phyloP scores from a whole-genome alignment of 2,888 invertebrate genomes.

The Catocala nupta region DNA sequence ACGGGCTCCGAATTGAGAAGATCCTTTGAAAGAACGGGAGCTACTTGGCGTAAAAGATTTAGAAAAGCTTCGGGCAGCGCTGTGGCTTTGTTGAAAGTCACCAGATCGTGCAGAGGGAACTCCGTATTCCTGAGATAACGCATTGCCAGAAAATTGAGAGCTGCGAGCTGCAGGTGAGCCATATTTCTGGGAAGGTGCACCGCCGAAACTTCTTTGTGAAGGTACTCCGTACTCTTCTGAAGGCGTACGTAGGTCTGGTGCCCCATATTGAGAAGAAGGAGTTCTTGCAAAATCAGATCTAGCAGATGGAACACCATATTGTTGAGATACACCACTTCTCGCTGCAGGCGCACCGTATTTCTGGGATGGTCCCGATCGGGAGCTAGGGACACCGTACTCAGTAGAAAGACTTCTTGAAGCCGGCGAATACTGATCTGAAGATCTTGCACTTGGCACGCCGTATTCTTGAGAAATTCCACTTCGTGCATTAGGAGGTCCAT shows the following conservation, averaged over 20 bases:
- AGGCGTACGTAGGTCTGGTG: slow-evolving; percentile 59
- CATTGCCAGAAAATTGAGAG: slow-evolving; percentile 41
- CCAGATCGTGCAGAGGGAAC: slow-evolving; percentile 57
- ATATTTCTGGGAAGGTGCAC: slow-evolving; percentile 57
- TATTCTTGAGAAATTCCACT: slow-evolving; percentile 57
- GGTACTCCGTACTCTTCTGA: slow-evolving; percentile 66
- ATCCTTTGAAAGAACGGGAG: slow-evolving; percentile 22
- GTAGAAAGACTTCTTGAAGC: slow-evolving; percentile 40
- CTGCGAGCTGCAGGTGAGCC: slow-evolving; percentile 56
- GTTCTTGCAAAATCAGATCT: slow-evolving; percentile 50
- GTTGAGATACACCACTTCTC: slow-evolving; percentile 39
- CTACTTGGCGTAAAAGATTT: slow-evolving; percentile 56
- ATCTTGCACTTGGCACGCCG: slow-evolving; percentile 52
- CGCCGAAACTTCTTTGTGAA: slow-evolving; percentile 53
- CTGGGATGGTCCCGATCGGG: slow-evolving; percentile 52
- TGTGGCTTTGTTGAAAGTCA: slow-evolving; percentile 58
- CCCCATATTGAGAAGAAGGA: slow-evolving; percentile 57
- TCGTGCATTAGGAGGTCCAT: slow-evolving; percentile 44
- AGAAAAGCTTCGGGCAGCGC: slow-evolving; percentile 60
- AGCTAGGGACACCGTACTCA: slow-evolving; percentile 59
- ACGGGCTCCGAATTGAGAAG: slow-evolving; percentile 57
- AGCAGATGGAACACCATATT: slow-evolving; percentile 47
- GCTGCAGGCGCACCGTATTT: slow-evolving; percentile 28
- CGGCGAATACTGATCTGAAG: slow-evolving; percentile 24
- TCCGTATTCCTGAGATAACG: slow-evolving; percentile 64